These are phyloP conservation scores for Ibycter americanus DNA, from an alignment of 2,797 vertebrate genomes.

Conservation along the genomic window DNA sequence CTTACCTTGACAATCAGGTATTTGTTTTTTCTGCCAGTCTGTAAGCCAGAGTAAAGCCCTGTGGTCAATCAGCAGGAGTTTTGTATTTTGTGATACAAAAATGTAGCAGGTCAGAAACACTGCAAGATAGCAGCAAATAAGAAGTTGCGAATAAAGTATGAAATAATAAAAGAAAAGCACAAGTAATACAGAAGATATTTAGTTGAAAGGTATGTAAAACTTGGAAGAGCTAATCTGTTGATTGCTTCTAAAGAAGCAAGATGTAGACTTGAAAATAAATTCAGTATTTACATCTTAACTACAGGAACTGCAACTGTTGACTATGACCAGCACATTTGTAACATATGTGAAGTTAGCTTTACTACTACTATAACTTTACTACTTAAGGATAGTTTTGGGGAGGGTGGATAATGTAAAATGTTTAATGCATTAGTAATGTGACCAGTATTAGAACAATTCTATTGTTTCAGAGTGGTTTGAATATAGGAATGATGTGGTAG, in stretches of 20 bases:
- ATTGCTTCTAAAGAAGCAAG: not conserved
- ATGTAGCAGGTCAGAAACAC: not conserved
- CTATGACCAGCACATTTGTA: not conserved
- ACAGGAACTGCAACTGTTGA: not conserved
- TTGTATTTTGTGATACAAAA: not conserved
- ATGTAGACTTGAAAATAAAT: not conserved
- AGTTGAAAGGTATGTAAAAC: not conserved
- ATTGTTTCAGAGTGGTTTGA: not conserved
- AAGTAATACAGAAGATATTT: not conserved
- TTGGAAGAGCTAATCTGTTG: not conserved
- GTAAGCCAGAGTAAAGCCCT: not conserved
- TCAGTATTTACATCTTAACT: not conserved
- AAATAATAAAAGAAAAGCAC: not conserved
- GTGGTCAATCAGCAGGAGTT: not conserved
- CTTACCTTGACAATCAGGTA: not conserved
- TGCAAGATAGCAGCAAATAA: not conserved
- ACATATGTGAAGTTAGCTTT: not conserved
- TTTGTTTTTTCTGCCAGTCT: not conserved
- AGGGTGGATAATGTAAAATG: not conserved
- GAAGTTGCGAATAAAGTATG: not conserved
- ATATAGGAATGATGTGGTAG: not conserved
- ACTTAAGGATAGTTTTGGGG: not conserved
- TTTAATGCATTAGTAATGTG: not conserved
- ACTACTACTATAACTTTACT: not conserved
- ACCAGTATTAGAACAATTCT: not conserved